phyloP scores from a whole-genome alignment of 2,797 vertebrate species.

The Huso huso region DNA sequence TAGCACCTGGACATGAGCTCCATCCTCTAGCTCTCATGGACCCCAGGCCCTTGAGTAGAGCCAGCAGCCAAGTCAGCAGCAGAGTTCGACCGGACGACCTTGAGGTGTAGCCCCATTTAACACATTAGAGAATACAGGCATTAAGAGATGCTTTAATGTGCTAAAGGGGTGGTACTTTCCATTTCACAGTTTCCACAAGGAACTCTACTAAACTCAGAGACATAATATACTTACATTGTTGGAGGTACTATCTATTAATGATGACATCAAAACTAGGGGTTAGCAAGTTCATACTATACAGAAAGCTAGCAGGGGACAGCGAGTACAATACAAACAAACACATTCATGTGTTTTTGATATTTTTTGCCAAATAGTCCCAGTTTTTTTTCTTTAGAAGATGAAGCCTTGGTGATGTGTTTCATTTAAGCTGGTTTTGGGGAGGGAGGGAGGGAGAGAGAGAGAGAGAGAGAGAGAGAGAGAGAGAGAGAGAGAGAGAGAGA shows the following conservation, averaged over 20 bases:
- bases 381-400: not conserved
- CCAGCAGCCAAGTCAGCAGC: constrained; percentile 75
- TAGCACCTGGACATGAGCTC: constrained; percentile 61
- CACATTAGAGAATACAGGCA: not conserved
- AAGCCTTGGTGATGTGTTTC: not conserved
- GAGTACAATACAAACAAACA: not conserved
- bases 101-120: constrained; percentile 59
- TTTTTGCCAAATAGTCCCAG: not conserved
- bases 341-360: not conserved
- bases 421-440: not conserved
- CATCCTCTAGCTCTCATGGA: constrained; percentile 65
- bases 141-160: not conserved
- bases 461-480: too few species aligned
- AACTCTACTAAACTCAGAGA: not conserved
- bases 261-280: constrained; percentile 11
- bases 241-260: constrained; percentile 5
- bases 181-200: not conserved
- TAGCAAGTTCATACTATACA: not conserved
- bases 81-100: constrained; percentile 74
- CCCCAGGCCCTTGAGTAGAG: constrained; percentile 64
- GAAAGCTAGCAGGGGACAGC: not conserved
- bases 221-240: constrained; percentile 2
- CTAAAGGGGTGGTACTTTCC: not conserved
- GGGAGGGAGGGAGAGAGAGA: too few species aligned
- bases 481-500: too few species aligned